Evolutionary conservation across 2,888 invertebrate genomes (phyloP), one percentile per base, ranked within the genome.

Genomic region (Palloptera scutellata): DNA sequence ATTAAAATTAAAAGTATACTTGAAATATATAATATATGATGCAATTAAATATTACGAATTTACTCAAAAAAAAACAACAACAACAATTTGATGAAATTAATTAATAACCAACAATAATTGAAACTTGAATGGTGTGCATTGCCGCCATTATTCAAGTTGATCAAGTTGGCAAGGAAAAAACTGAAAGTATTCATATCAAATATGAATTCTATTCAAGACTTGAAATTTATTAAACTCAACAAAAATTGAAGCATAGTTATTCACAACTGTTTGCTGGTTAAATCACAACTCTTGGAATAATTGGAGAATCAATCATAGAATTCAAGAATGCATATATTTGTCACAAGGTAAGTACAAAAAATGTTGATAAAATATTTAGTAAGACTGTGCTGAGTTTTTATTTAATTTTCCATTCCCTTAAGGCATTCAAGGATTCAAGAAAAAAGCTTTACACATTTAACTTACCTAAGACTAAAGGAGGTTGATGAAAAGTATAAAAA

Each of bases 11-110:
- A 48, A 48, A n/a, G 48, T 48, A 48, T 48, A 15, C 13, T 48
- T 13, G 15, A n/a, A 45, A 48, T 48, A 54, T 54, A 48, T n/a
- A 48, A n/a, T 48, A 48, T 48, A 48, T 10, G 54, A 54, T 54
- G 45, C 65, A 60, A 55, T 48, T 54, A 74, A 75, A 72, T 77
- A 75, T 71, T 74, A 76, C 79, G 78, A 81, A 80, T 79, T 81
- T 80, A 80, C 78, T 76, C 78, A 76, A 76, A 78, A 66, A 66
- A 61, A 71, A 69, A 52, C 58, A n/a, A n/a, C n/a, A n/a, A n/a
- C n/a, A n/a, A n/a, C n/a, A n/a, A n/a, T 61, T 59, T 51, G 30
- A 41, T n/a, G 51, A 52, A 61, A 43, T 52, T 41, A 62, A 42
- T 20, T 19, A 6, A 40, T 15, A 13, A 53, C 42, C 53, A 42